phyloP scores from a whole-genome alignment of 2,113 vertebrate species.

The Mus pahari region DNA sequence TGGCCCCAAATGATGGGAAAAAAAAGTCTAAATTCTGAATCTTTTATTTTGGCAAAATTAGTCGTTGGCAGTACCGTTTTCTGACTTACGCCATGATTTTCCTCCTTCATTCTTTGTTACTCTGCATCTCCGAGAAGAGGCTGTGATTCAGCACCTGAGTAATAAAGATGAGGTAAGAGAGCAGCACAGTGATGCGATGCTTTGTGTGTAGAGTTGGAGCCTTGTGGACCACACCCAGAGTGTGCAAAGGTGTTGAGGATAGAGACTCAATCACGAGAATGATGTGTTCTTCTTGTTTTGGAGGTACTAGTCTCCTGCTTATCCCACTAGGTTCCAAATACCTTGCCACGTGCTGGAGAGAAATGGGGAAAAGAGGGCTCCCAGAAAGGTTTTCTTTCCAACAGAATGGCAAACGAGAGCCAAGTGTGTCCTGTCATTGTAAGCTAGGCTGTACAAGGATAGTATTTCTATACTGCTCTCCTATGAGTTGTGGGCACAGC shows the following conservation, averaged over 20 bases:
- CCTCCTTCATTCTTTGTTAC: neutral
- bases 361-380: neutral
- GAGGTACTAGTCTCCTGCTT: neutral
- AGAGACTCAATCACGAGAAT: neutral
- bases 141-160: neutral
- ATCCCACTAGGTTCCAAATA: neutral
- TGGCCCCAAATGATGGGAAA: neutral
- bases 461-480: neutral
- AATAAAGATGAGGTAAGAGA: neutral
- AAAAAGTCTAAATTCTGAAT: conserved; percentile 16
- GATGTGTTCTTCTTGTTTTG: neutral
- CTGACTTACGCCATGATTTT: neutral
- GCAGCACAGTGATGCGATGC: neutral
- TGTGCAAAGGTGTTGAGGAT: neutral
- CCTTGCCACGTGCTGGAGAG: neutral
- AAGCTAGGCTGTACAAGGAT: neutral
- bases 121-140: neutral
- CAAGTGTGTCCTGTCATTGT: neutral
- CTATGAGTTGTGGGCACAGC: neutral
- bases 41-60: neutral
- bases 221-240: neutral
- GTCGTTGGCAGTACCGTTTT: neutral
- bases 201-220: neutral
- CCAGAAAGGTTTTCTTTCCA: neutral
- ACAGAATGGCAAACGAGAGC: neutral